Conservation (phyloP, 2,888 invertebrate species). For the Carpatolechia fugitivella region DNA sequence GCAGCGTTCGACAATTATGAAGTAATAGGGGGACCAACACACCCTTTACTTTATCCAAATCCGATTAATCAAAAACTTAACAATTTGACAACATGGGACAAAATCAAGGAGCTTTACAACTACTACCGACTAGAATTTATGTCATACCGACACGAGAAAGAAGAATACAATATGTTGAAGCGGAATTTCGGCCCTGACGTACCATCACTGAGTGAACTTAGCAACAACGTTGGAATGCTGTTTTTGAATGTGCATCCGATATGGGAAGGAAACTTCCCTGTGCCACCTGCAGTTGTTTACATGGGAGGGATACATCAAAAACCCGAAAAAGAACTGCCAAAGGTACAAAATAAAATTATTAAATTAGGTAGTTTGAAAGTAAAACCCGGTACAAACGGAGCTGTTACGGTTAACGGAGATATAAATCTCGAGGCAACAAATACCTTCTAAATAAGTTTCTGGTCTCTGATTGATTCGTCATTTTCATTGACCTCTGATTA, state of each 20-base stretch:
- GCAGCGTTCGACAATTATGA: conserved; percentile 24
- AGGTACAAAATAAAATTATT: too few relatives aligned
- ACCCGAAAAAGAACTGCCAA: conserved; percentile 42
- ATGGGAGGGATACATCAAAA: conserved; percentile 58
- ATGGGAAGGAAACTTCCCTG: conserved; percentile 47
- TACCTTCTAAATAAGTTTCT: too few relatives aligned
- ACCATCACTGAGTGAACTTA: conserved; percentile 14
- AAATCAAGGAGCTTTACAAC: conserved; percentile 30
- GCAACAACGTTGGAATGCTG: conserved; percentile 32
- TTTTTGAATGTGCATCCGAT: conserved; percentile 51
- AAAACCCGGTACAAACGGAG: too few relatives aligned
- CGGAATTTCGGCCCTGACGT: conserved; percentile 20
- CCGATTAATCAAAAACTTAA: conserved; percentile 26
- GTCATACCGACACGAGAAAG: not conserved
- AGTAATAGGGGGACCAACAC: conserved; percentile 35
- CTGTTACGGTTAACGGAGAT: too few relatives aligned
- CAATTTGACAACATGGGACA: conserved; percentile 39
- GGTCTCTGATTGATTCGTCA: too few relatives aligned
- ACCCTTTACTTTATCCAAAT: conserved; percentile 40
- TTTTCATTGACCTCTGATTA: too few relatives aligned
- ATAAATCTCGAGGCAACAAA: too few relatives aligned
- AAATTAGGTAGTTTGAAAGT: too few relatives aligned
- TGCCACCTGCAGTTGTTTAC: conserved; percentile 52
- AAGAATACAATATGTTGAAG: conserved; percentile 24
- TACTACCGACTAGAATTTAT: conserved; percentile 18